These are phyloP conservation scores for Echinops telfairi DNA, from an alignment of 2,113 vertebrate species.

Conservation along the genomic window DNA sequence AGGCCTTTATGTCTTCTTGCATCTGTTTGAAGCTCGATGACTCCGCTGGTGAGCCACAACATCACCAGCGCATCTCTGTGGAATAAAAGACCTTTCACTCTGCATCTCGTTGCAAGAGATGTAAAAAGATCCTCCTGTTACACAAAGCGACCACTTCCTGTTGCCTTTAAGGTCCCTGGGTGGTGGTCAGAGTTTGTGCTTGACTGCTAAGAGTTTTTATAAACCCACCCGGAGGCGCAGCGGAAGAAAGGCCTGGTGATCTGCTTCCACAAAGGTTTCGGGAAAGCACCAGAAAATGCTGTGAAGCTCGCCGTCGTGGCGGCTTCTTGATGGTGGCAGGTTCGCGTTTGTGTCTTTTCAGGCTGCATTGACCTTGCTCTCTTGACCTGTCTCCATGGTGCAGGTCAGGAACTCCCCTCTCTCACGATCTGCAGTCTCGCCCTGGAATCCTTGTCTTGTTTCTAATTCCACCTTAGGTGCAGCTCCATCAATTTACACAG, in stretches of 20 bases:
- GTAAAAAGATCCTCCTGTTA: not conserved
- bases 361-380: too few species aligned
- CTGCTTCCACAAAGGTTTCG: not conserved
- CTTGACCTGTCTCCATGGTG: accelerated
- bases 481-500: not conserved
- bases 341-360: not conserved
- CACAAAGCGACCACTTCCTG: not conserved
- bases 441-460: not conserved
- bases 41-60: not conserved
- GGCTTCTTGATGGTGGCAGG: not conserved
- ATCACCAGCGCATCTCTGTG: not conserved
- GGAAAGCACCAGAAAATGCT: not conserved
- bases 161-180: not conserved
- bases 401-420: not conserved
- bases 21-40: not conserved
- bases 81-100: not conserved
- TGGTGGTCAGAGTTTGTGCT: not conserved
- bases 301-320: not conserved
- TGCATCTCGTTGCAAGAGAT: not conserved
- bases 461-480: constrained; percentile 18
- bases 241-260: not conserved
- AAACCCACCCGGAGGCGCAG: not conserved
- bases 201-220: not conserved
- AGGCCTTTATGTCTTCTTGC: not conserved
- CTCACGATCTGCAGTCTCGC: not conserved